Percentiles rank a stretch among this genome's conserved stretches.
Evolutionary conservation across 2,113 vertebrate genomes (phyloP).

Genomic region (Herpetotheres cachinnans): DNA sequence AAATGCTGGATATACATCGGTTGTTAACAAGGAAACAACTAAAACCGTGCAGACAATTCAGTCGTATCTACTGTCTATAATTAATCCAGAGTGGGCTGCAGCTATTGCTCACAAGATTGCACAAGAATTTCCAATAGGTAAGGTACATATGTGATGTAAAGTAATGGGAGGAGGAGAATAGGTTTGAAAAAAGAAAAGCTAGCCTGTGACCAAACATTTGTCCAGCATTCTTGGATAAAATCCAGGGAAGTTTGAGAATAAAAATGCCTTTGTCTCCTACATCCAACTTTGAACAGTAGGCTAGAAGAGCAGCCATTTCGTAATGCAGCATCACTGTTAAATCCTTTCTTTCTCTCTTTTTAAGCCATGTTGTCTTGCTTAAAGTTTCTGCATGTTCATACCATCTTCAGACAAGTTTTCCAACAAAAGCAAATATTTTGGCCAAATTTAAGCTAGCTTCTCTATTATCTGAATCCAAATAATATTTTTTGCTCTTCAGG

Average conservation of each 20-base stretch:
- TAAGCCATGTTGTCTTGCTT: neutral
- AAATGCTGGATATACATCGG: slow-evolving; percentile 56
- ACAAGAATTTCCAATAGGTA: slow-evolving; percentile 91
- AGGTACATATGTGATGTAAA: neutral
- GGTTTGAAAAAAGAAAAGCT: neutral
- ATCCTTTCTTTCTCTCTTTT: neutral
- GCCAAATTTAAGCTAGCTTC: neutral
- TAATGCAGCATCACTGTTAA: neutral
- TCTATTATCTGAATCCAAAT: neutral
- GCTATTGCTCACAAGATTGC: slow-evolving; percentile 89
- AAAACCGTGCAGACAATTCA: slow-evolving; percentile 81
- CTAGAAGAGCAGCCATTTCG: neutral
- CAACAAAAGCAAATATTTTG: neutral
- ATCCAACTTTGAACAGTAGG: neutral
- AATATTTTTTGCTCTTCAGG: neutral
- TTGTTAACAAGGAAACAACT: slow-evolving; percentile 75
- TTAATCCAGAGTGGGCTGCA: slow-evolving; percentile 88
- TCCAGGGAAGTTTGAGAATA: neutral
- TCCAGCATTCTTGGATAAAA: neutral
- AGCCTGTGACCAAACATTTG: neutral
- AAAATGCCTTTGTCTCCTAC: neutral
- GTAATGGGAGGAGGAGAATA: neutral
- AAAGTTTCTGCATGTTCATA: neutral
- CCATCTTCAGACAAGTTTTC: neutral
- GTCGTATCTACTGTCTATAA: slow-evolving; percentile 85